Conservation (phyloP, 2,888 invertebrate species). For the Eustalomyia histrio region DNA sequence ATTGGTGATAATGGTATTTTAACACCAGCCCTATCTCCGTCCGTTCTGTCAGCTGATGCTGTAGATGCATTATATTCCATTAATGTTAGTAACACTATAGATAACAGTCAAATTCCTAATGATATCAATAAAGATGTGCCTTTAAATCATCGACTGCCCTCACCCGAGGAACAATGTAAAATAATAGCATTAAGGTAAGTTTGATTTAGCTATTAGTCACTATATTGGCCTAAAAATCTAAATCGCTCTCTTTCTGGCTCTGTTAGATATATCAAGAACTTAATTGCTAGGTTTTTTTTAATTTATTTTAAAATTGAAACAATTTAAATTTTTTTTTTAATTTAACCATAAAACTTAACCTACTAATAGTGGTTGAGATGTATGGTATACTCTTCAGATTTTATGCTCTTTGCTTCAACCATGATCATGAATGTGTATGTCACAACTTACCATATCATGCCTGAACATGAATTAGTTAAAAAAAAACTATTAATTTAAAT, state of each 20-base stretch:
- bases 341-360: too few relatives aligned
- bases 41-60: conserved; percentile 78
- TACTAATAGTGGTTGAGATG: too few relatives aligned
- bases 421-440: conserved; percentile 12
- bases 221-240: too few relatives aligned
- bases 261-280: too few relatives aligned
- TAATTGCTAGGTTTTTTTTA: too few relatives aligned
- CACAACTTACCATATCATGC: conserved; percentile 2
- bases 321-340: too few relatives aligned
- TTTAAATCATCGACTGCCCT: conserved; percentile 91
- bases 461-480: conserved; percentile 41
- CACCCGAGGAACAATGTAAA: conserved; percentile 92
- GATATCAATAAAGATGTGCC: conserved; percentile 81
- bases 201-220: conserved; percentile 27
- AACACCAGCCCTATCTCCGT: conserved; percentile 78
- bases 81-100: conserved; percentile 74
- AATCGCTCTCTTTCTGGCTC: too few relatives aligned
- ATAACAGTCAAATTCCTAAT: conserved; percentile 76
- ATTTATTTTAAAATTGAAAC: too few relatives aligned
- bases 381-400: too few relatives aligned
- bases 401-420: too few relatives aligned
- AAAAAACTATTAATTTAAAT: conserved; percentile 42
- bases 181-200: conserved; percentile 90
- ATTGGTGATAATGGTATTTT: conserved; percentile 77
- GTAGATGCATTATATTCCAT: conserved; percentile 76